Evolutionary conservation across 1,140 invertebrate genomes (phyloP).

Genomic region (Panagrolaimus sp.): DNA sequence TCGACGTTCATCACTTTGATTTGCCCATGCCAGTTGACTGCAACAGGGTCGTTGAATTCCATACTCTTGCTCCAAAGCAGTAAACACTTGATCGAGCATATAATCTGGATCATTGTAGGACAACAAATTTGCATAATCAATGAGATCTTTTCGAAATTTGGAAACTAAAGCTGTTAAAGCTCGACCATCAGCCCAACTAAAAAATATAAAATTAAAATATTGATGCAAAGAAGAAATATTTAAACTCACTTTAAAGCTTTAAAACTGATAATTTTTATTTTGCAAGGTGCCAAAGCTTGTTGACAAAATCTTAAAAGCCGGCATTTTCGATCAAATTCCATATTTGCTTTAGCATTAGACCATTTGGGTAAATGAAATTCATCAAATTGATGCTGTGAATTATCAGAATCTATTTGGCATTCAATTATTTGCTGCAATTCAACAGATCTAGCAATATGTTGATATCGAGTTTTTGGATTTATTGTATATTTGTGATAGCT

Average conservation of each 20-base stretch:
- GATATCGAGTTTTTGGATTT: slow-evolving; percentile 31
- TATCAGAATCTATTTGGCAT: slow-evolving; percentile 12
- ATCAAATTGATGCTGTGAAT: neutral
- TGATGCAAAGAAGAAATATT: neutral
- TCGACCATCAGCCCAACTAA: slow-evolving; percentile 43
- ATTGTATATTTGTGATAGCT: slow-evolving; percentile 61
- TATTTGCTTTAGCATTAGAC: neutral
- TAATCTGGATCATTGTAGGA: neutral
- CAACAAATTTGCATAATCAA: neutral
- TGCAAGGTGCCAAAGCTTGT: neutral
- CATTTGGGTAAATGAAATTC: neutral
- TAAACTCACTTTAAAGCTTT: slow-evolving; percentile 1
- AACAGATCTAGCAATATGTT: neutral
- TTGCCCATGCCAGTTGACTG: neutral
- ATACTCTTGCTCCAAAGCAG: neutral
- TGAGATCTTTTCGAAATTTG: slow-evolving; percentile 37
- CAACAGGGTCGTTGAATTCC: neutral
- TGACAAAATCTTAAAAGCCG: slow-evolving; percentile 19
- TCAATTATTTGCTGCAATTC: neutral
- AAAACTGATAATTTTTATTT: slow-evolving; percentile 12
- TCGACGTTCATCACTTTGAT: neutral
- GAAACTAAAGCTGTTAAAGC: slow-evolving; percentile 39
- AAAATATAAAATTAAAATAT: slow-evolving; percentile 21
- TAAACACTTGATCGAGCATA: neutral
- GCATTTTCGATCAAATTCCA: slow-evolving; percentile 2